Evolutionary conservation across 2,113 vertebrate genomes (phyloP).

Genomic region (Serinus canaria): DNA sequence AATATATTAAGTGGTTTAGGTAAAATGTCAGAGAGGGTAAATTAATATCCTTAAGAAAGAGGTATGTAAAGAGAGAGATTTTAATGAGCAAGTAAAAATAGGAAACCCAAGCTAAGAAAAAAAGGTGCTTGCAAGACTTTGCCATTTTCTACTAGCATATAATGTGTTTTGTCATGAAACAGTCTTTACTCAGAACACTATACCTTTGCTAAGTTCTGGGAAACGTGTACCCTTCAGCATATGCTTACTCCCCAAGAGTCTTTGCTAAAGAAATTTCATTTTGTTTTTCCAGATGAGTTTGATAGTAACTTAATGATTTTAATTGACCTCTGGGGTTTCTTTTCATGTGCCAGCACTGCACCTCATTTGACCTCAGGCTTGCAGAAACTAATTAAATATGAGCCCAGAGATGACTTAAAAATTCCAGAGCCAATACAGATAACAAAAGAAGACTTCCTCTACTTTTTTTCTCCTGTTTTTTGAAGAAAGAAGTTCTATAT

Average conservation of each 20-base stretch:
- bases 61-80: background rate
- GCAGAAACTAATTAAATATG: conserved; percentile 31
- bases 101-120: background rate
- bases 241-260: background rate
- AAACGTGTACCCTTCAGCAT: background rate
- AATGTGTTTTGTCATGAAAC: background rate
- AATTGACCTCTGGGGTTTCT: conserved; percentile 10
- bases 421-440: background rate
- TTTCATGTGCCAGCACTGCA: conserved; percentile 33
- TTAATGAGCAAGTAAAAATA: background rate
- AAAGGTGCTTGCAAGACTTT: background rate
- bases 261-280: background rate
- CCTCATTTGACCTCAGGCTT: conserved; percentile 41
- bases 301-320: conserved; percentile 35
- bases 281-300: conserved; percentile 10
- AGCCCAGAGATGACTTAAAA: background rate
- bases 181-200: background rate
- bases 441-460: background rate
- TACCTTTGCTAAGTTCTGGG: background rate
- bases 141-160: background rate
- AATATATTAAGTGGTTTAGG: background rate
- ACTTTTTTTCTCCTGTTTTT: background rate
- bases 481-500: background rate
- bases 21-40: background rate
- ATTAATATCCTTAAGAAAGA: background rate